phyloP scores from a whole-genome alignment of 2,797 vertebrate species.

The Acanthis flammea region DNA sequence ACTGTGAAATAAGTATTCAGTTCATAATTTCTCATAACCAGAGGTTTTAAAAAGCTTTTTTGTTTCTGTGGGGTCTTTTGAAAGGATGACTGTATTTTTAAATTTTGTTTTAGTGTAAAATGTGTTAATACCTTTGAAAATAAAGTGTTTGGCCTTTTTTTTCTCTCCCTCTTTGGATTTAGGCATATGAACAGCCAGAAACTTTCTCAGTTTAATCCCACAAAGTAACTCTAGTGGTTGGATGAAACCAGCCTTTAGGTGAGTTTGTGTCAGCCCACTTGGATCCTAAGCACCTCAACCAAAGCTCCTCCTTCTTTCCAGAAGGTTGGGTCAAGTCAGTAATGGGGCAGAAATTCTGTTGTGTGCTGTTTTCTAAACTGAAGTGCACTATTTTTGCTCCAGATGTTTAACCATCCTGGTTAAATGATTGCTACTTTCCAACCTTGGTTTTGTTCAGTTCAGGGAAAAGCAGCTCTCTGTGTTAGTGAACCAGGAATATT shows the following conservation, averaged over 20 bases:
- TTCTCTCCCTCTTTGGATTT: background rate
- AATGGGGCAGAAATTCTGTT: background rate
- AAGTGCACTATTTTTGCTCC: background rate
- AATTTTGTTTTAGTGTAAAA: background rate
- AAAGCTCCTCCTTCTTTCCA: background rate
- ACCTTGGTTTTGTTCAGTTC: rapidly evolving
- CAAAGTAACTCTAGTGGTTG: background rate
- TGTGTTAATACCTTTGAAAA: background rate
- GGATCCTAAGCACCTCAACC: background rate
- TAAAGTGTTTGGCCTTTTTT: background rate
- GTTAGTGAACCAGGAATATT: background rate
- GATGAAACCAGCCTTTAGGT: background rate
- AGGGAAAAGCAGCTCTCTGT: background rate
- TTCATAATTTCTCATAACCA: background rate
- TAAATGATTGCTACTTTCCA: background rate
- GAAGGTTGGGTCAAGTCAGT: background rate
- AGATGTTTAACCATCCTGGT: background rate
- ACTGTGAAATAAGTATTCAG: background rate
- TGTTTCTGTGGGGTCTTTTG: background rate
- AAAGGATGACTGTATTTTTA: background rate
- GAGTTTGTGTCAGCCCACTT: background rate
- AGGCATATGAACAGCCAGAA: background rate
- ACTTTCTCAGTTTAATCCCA: background rate
- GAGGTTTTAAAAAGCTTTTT: background rate
- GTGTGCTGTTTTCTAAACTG: background rate